Percentiles rank a stretch among this genome's conserved stretches.
Conservation (phyloP, 2,113 vertebrate species). For the Conger conger region DNA sequence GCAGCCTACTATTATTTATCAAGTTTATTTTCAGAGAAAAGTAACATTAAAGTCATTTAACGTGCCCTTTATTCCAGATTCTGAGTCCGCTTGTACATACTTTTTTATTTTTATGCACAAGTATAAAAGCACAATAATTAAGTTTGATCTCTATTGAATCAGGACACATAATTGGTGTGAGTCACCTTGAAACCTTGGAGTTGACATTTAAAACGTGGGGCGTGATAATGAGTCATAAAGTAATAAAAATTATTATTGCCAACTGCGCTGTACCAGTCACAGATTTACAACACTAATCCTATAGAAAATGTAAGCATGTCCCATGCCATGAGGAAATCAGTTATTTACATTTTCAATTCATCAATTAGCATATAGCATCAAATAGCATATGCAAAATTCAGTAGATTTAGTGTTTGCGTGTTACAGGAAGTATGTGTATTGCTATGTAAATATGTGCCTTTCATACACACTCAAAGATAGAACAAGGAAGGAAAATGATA, state of each 20-base stretch:
- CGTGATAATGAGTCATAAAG: constrained; percentile 15
- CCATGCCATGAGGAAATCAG: background rate
- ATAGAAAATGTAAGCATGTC: background rate
- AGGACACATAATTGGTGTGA: constrained; percentile 37
- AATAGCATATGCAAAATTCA: background rate
- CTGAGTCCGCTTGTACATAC: no score
- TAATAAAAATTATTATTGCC: background rate
- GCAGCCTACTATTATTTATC: background rate
- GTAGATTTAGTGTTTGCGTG: background rate
- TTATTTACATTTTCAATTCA: background rate
- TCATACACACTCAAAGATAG: background rate
- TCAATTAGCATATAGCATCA: background rate
- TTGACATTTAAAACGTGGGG: constrained; percentile 18
- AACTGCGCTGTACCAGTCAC: background rate
- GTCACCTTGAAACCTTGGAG: constrained; percentile 34
- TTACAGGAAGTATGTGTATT: background rate
- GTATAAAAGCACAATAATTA: background rate
- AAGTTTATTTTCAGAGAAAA: background rate
- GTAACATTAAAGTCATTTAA: background rate
- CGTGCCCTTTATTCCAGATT: background rate
- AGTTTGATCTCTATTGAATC: constrained; percentile 31
- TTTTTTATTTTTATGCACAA: no score
- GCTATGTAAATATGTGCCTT: background rate
- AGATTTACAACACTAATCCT: background rate
- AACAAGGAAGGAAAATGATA: background rate